Percentiles rank a stretch among this genome's conserved stretches.
These are phyloP conservation scores for Chrysochloris asiatica DNA, from an alignment of 2,113 vertebrate species.

Conservation along the genomic window DNA sequence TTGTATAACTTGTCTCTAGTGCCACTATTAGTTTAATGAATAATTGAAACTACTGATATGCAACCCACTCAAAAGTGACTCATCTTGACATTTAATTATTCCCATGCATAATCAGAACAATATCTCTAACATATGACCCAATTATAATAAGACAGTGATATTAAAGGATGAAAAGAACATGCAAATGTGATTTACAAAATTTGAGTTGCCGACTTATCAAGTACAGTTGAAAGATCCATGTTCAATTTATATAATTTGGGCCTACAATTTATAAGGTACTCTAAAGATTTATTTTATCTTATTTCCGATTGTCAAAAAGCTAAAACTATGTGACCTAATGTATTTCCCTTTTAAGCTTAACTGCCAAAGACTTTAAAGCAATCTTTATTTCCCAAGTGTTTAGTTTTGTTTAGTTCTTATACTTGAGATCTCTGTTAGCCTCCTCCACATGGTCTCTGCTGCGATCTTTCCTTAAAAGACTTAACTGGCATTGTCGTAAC, in stretches of 20 bases:
- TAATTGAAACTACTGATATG: conserved; percentile 12
- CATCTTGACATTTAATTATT: conserved; percentile 58
- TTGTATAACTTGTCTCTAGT: neutral
- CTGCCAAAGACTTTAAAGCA: neutral
- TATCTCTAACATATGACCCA: conserved; percentile 50
- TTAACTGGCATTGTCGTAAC: neutral
- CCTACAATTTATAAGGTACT: neutral
- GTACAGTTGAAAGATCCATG: neutral
- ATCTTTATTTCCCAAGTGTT: conserved; percentile 9
- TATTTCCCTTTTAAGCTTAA: conserved; percentile 20
- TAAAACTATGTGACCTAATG: neutral
- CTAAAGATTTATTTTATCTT: conserved; percentile 29
- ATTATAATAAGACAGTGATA: neutral
- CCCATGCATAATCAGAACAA: conserved; percentile 49
- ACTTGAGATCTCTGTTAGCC: neutral
- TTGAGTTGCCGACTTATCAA: neutral
- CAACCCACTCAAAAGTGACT: conserved; percentile 61
- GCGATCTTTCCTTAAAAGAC: neutral
- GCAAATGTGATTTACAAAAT: conserved; percentile 3
- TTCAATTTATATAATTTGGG: neutral
- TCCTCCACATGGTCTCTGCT: neutral
- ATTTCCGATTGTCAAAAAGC: neutral
- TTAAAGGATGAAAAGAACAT: conserved; percentile 3
- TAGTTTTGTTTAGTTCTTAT: neutral
- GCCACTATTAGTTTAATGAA: conserved; percentile 24